Evolutionary conservation across 2,888 invertebrate species (phyloP).

Genomic region (Chrysotoxum bicinctum): DNA sequence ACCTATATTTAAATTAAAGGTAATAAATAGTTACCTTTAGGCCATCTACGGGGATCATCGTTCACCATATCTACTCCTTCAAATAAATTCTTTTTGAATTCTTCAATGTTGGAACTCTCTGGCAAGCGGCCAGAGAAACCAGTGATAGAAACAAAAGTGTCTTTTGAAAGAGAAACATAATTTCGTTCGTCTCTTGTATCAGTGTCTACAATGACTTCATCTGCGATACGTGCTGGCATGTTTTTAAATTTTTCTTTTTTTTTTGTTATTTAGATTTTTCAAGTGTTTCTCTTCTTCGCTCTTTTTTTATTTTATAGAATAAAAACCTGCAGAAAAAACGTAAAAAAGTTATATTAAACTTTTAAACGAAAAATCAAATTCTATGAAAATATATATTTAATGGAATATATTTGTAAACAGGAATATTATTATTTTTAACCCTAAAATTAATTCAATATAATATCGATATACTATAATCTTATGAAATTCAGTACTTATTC

Average conservation of each 20-base stretch:
- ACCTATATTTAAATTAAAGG: neutral
- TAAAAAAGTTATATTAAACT: too few species aligned
- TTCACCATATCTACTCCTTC: slow-evolving; percentile 96
- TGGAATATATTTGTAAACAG: too few species aligned
- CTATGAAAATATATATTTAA: too few species aligned
- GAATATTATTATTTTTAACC: too few species aligned
- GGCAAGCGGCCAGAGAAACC: slow-evolving; percentile 95
- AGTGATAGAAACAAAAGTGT: slow-evolving; percentile 90
- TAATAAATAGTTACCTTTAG: slow-evolving; percentile 83
- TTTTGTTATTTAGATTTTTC: neutral
- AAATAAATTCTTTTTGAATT: slow-evolving; percentile 95
- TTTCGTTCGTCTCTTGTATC: slow-evolving; percentile 76
- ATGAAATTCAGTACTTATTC: too few species aligned
- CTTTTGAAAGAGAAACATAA: slow-evolving; percentile 75
- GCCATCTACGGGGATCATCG: slow-evolving; percentile 95
- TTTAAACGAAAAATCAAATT: too few species aligned
- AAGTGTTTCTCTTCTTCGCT: too few species aligned
- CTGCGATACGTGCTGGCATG: slow-evolving; percentile 88
- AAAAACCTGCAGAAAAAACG: neutral
- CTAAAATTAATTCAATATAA: too few species aligned
- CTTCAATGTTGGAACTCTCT: slow-evolving; percentile 94
- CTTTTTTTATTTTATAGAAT: neutral
- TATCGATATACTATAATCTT: too few species aligned
- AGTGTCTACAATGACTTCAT: slow-evolving; percentile 81
- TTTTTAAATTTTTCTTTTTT: neutral